A percentile compares a stretch with the other conserved stretches of the same genome.
These are phyloP conservation scores for Alectura lathami DNA, from an alignment of 2,113 vertebrate genomes.

Conservation along the genomic window DNA sequence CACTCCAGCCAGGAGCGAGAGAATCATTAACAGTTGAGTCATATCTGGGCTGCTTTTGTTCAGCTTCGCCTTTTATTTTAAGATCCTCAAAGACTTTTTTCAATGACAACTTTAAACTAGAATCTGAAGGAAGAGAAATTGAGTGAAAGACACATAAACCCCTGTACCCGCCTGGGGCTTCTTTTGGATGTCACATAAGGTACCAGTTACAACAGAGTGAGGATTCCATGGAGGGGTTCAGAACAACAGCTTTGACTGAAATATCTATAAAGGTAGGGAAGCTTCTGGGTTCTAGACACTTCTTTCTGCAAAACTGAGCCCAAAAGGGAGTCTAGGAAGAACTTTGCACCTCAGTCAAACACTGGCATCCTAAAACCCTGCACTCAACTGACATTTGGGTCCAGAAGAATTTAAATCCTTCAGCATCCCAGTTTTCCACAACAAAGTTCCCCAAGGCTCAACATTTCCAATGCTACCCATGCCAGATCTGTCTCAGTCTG, in stretches of 20 bases:
- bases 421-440: neutral
- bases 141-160: neutral
- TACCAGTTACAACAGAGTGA: neutral
- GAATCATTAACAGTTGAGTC: slow-evolving; percentile 55
- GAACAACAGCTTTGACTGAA: neutral
- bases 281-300: neutral
- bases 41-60: slow-evolving; percentile 35
- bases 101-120: slow-evolving; percentile 12
- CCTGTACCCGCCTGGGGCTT: neutral
- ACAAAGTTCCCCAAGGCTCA: neutral
- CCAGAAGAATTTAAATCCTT: neutral
- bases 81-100: slow-evolving; percentile 42
- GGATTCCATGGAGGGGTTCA: neutral
- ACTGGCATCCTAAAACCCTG: neutral
- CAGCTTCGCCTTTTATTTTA: slow-evolving; percentile 41
- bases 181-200: neutral
- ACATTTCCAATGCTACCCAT: neutral
- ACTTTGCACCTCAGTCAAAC: neutral
- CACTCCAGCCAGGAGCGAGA: slow-evolving; percentile 32
- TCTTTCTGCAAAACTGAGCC: neutral
- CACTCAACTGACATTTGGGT: neutral
- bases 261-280: neutral
- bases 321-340: neutral
- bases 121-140: neutral
- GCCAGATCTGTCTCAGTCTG: neutral